Base-by-base conservation (phyloP, 2,888 invertebrate species). In the Amiota minor region DNA sequence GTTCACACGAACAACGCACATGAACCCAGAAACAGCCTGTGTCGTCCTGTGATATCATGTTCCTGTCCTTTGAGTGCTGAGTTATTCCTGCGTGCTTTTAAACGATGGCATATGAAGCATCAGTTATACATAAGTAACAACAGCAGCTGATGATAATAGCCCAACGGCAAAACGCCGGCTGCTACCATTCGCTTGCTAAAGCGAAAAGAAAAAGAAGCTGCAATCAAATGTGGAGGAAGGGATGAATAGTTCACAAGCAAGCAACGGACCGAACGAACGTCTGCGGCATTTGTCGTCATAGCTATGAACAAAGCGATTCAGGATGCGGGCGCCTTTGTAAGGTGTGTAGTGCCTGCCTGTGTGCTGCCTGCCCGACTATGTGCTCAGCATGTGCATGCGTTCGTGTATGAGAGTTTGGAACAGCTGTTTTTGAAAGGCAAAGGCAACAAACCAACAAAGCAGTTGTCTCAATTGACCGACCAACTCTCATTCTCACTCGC, bases 61-160 rank as follows among this genome's bases (percentile, higher is more conserved):
- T 35, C 35, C 35, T 35, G 35, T 35, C 6, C 6, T 35, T 35
- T 35, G 35, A 35, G 6, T 35, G 35, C 35, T 35, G 35, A 35
- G 35, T 35, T 35, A 35, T 35, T 12, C 3, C 53, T 9, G 53
- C 4, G 53, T 53, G 53, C 2, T 53, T n/a, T 53, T 53, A 53
- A 53, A n/a, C n/a, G 53, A 53, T 53, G n/a, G 14, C 53, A 53
- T n/a, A 53, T 53, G n/a, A 53, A n/a, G n/a, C 53, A n/a, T 6
- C 6, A 53, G n/a, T 53, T 50, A 12, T n/a, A n/a, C n/a, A n/a
- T 74, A 70, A 70, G 55, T 46, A 70, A 76, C 85, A 67, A 72
- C 79, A 79, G 80, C 79, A 83, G 83, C 86, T 83, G 83, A 83
- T 83, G 86, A 85, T 83, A 83, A 83, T 85, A 85, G 86, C 86